Percentiles rank a stretch among this genome's conserved stretches.
Evolutionary conservation across 2,797 vertebrate species (phyloP).

Genomic region (Helicolenus hilgendorfi): DNA sequence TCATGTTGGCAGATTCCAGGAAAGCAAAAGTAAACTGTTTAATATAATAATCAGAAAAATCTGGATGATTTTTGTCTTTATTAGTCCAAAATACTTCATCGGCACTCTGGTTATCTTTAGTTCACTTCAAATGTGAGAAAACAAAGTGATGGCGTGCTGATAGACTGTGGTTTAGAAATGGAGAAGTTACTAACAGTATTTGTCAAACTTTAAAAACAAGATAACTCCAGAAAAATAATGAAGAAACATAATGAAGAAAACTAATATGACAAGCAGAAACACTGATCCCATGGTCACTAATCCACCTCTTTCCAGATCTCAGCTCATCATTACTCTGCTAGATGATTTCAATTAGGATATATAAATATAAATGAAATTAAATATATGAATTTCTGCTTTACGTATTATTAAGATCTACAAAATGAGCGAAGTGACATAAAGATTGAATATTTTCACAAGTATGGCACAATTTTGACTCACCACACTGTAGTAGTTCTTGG

Average conservation of each 20-base stretch:
- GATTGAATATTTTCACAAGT: background rate
- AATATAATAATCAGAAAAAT: background rate
- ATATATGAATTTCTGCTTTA: background rate
- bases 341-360: background rate
- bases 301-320: background rate
- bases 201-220: background rate
- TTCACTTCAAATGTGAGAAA: background rate
- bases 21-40: background rate
- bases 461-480: slow-evolving; percentile 86
- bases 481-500: slow-evolving; percentile 98
- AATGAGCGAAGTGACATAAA: background rate
- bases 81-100: background rate
- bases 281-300: background rate
- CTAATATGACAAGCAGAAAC: background rate
- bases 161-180: background rate
- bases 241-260: background rate
- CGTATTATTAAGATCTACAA: background rate
- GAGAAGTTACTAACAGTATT: background rate
- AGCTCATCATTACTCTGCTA: background rate
- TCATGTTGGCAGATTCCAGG: background rate
- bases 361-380: background rate
- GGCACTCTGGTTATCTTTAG: background rate
- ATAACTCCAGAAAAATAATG: background rate
- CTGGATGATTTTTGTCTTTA: background rate
- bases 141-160: background rate